Evolutionary conservation across 1,140 invertebrate species (phyloP), one percentile per base, ranked within the genome.

Genomic region (Drosophila ohnishii): DNA sequence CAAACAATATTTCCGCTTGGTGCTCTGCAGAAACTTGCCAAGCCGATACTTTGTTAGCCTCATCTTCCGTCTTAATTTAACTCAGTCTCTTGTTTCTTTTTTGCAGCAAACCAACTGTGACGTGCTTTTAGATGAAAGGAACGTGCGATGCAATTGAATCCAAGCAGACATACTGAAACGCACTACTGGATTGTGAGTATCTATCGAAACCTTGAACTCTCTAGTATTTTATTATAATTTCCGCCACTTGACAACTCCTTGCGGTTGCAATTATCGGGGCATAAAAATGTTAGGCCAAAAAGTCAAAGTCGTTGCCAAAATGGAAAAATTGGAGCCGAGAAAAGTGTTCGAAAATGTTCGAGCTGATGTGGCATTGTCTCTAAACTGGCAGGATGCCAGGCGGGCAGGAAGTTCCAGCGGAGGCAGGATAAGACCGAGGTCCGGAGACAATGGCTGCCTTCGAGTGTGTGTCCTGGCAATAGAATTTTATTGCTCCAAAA

Each of bases 121-220:
- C 87, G 83, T 79, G 83, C 82, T 53, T 53, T 78, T 87, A 81
- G 69, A 85, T 82, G 82, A 85, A 78, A 80, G 81, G 71, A 83
- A 77, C 83, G 90, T 91, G 90, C 86, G 83, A 91, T 91, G 90
- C 84, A 89, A 91, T 78, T 91, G 81, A 90, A 89, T 89, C 63
- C 80, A 79, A 90, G 90, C 77, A 90, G 75, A 82, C 83, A 84
- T 76, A 75, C 89, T 85, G 83, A 88, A 87, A 80, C 90, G 77
- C 90, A 91, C 81, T 91, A 89, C 77, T 91, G 90, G 90, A 90
- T 91, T 89, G 90, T 91, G 51, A 91, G 90, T 91, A 81, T 32
- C 30, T 11, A 13, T 25, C 2, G 13, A 5, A 9, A 40, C 74
- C 82, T 70, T 85, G 82, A 85, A 84, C 82, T 78, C 69, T 32